Conservation (phyloP, 2,113 vertebrate species). For the Clarias gariepinus region DNA sequence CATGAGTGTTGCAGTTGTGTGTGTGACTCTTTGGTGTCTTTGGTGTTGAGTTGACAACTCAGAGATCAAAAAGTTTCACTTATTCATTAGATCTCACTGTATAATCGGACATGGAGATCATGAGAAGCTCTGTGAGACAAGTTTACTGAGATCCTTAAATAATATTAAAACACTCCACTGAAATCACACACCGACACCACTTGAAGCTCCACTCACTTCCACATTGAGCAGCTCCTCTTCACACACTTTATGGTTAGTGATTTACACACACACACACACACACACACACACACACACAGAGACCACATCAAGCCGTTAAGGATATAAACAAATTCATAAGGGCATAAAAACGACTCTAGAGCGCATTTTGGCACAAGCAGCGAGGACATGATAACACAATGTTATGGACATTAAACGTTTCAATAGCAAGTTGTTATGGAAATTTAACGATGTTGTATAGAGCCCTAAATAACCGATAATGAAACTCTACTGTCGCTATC, state of each 20-base stretch:
- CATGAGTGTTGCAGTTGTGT: neutral
- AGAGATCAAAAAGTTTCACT: neutral
- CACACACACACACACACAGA: too few relatives aligned
- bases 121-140: neutral
- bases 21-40: too few relatives aligned
- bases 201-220: neutral
- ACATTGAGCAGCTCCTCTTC: neutral
- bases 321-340: too few relatives aligned
- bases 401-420: too few relatives aligned
- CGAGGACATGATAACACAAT: too few relatives aligned
- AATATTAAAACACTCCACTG: neutral
- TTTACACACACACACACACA: neutral
- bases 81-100: neutral
- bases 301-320: too few relatives aligned
- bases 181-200: neutral
- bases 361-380: too few relatives aligned
- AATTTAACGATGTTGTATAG: too few relatives aligned
- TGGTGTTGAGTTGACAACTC: neutral
- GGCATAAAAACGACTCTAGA: too few relatives aligned
- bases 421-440: too few relatives aligned
- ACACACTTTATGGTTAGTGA: neutral
- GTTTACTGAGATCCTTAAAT: neutral
- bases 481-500: too few relatives aligned
- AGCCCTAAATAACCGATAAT: too few relatives aligned
- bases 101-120: neutral